Conservation (phyloP, 2,888 invertebrate species). For the Prenolepis imparis region DNA sequence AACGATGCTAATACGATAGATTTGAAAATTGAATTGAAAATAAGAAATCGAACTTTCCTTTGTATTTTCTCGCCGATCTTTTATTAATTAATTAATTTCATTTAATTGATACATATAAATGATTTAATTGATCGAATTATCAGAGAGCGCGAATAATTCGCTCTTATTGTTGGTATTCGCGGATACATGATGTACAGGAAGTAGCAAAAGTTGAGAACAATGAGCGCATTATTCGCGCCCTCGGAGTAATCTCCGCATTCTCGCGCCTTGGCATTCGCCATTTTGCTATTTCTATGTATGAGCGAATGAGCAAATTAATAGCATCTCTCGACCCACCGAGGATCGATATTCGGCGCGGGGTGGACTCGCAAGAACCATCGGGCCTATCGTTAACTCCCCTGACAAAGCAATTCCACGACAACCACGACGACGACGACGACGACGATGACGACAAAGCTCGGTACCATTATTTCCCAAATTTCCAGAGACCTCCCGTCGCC, state of each 20-base stretch:
- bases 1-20: conserved; percentile 50
- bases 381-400: conserved; percentile 70
- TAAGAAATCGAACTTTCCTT: conserved; percentile 1
- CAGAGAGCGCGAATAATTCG: conserved; percentile 8
- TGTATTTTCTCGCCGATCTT: not conserved
- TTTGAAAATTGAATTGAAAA: not conserved
- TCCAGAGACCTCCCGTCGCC: conserved; percentile 69
- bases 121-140: not conserved
- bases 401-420: conserved; percentile 71
- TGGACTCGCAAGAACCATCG: conserved; percentile 64
- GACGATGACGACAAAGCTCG: conserved; percentile 21
- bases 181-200: conserved; percentile 19
- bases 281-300: conserved; percentile 42
- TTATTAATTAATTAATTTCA: no score
- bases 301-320: conserved; percentile 63
- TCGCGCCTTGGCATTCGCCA: conserved; percentile 36
- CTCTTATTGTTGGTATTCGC: not conserved
- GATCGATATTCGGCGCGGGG: conserved; percentile 66
- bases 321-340: conserved; percentile 26
- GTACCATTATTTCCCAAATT: conserved; percentile 82
- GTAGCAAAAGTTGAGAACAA: conserved; percentile 26
- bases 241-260: conserved; percentile 37
- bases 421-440: conserved; percentile 63
- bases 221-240: conserved; percentile 44
- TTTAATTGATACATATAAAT: not conserved